Evolutionary conservation across 2,888 invertebrate genomes (phyloP).

Genomic region (Chymomyza procnemis): DNA sequence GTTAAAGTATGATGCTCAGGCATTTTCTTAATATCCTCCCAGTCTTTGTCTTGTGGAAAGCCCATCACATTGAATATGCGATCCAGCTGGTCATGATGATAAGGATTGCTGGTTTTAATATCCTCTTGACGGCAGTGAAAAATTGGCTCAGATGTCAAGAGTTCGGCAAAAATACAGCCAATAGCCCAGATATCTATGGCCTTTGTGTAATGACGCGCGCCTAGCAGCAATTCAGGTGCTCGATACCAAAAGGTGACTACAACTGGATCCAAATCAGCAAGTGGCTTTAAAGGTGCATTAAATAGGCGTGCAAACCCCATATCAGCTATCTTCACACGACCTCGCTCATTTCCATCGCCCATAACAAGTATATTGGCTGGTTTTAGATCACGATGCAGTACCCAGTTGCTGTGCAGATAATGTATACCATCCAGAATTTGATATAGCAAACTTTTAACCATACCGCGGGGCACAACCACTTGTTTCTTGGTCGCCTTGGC

Average conservation of each 20-base stretch:
- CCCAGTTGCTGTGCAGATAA: slow-evolving; percentile 99
- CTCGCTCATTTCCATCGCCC: slow-evolving; percentile 98
- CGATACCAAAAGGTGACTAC: slow-evolving; percentile 99
- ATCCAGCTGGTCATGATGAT: slow-evolving; percentile 99
- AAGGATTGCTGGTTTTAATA: slow-evolving; percentile 99
- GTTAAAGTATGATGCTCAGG: slow-evolving; percentile 97
- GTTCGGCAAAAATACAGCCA: slow-evolving; percentile 98
- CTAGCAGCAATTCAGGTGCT: slow-evolving; percentile 95
- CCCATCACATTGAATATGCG: slow-evolving; percentile 99
- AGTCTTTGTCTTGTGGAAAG: slow-evolving; percentile 97
- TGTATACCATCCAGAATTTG: slow-evolving; percentile 99
- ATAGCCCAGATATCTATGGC: slow-evolving; percentile 99
- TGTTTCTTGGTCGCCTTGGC: slow-evolving; percentile 98
- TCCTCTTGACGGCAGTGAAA: slow-evolving; percentile 99
- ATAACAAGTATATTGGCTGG: slow-evolving; percentile 99
- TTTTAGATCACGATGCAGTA: slow-evolving; percentile 98
- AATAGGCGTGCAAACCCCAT: slow-evolving; percentile 99
- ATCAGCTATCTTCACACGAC: slow-evolving; percentile 98
- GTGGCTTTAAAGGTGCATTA: slow-evolving; percentile 97
- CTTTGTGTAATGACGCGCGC: slow-evolving; percentile 98
- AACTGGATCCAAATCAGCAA: slow-evolving; percentile 98
- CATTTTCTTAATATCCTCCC: slow-evolving; percentile 99
- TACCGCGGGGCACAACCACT: slow-evolving; percentile 96
- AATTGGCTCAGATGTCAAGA: slow-evolving; percentile 99
- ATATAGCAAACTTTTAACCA: slow-evolving; percentile 98